A percentile compares a stretch with the other conserved stretches of the same genome.
These are phyloP conservation scores for Geotrypetes seraphini DNA, from an alignment of 2,797 vertebrate genomes.

Conservation along the genomic window DNA sequence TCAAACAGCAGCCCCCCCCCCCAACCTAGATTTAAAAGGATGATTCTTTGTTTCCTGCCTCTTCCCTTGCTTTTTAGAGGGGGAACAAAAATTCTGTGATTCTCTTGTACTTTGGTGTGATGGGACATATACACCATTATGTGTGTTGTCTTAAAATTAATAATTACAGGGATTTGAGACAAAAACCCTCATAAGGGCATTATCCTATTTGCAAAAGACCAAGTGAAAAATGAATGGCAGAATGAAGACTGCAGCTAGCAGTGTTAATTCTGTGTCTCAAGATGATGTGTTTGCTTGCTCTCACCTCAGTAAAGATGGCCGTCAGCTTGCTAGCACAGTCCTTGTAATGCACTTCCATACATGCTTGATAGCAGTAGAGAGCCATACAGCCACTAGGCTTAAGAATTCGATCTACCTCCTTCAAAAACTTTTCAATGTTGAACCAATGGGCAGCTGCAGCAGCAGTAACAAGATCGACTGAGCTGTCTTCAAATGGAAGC, in stretches of 20 bases:
- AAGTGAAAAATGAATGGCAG: not conserved
- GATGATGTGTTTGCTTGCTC: accelerated
- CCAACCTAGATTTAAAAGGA: too few relatives aligned
- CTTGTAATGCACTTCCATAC: slow-evolving; percentile 40
- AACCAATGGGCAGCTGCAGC: slow-evolving; percentile 67
- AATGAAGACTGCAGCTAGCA: not conserved
- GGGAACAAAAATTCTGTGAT: too few relatives aligned
- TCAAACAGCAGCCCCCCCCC: too few relatives aligned
- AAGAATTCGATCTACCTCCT: slow-evolving; percentile 47
- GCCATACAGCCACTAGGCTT: slow-evolving; percentile 53
- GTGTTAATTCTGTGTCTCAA: not conserved
- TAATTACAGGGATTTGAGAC: too few relatives aligned
- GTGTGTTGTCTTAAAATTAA: too few relatives aligned
- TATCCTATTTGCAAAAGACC: too few relatives aligned
- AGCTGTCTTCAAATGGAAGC: slow-evolving; percentile 36
- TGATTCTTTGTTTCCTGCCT: too few relatives aligned
- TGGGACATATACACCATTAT: too few relatives aligned
- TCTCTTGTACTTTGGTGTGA: too few relatives aligned
- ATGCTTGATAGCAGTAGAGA: slow-evolving; percentile 46
- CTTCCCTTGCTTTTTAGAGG: too few relatives aligned
- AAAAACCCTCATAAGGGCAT: too few relatives aligned
- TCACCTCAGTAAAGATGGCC: slow-evolving; percentile 50
- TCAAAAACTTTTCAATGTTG: slow-evolving; percentile 39
- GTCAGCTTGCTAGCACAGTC: slow-evolving; percentile 37
- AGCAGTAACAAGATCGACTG: slow-evolving; percentile 47